Conservation (phyloP, 2,888 invertebrate genomes). For the Ophion ellenae region DNA sequence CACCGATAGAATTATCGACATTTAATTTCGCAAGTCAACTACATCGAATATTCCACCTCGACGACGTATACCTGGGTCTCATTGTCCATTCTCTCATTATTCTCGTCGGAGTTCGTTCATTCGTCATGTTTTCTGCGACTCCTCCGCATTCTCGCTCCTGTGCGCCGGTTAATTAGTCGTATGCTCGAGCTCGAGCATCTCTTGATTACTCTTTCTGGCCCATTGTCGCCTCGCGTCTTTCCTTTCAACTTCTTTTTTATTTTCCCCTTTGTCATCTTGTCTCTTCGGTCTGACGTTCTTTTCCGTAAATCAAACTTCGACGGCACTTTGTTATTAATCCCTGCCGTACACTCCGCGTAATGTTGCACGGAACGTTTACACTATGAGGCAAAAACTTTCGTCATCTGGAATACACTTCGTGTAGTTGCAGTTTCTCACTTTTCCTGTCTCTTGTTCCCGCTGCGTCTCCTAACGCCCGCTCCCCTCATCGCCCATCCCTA, state of each 20-base stretch:
- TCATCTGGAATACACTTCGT: slow-evolving; percentile 15
- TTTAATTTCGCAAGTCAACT: background rate
- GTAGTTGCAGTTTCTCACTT: slow-evolving; percentile 3
- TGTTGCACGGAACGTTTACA: slow-evolving; percentile 38
- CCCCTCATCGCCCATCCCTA: slow-evolving; percentile 5
- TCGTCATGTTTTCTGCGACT: slow-evolving; percentile 36
- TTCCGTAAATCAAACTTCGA: slow-evolving; percentile 22
- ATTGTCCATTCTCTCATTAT: slow-evolving; percentile 4
- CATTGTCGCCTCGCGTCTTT: slow-evolving; percentile 10
- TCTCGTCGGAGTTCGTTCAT: slow-evolving; percentile 20
- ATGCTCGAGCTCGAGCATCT: slow-evolving; percentile 30
- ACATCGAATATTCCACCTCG: background rate
- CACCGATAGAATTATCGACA: too few species aligned
- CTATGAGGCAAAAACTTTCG: slow-evolving; percentile 36
- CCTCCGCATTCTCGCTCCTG: slow-evolving; percentile 29
- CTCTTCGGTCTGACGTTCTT: slow-evolving; percentile 8
- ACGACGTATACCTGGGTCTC: background rate
- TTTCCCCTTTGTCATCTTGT: slow-evolving; percentile 7
- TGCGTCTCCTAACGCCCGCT: slow-evolving; percentile 31
- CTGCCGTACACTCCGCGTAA: background rate
- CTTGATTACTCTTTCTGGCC: slow-evolving; percentile 41
- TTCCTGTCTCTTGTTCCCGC: background rate
- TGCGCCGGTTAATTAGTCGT: slow-evolving; percentile 40
- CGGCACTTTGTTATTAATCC: slow-evolving; percentile 22
- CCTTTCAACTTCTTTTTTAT: background rate